These are phyloP conservation scores for Phyllotreta striolata DNA, from an alignment of 2,888 invertebrate genomes.

Conservation along the genomic window DNA sequence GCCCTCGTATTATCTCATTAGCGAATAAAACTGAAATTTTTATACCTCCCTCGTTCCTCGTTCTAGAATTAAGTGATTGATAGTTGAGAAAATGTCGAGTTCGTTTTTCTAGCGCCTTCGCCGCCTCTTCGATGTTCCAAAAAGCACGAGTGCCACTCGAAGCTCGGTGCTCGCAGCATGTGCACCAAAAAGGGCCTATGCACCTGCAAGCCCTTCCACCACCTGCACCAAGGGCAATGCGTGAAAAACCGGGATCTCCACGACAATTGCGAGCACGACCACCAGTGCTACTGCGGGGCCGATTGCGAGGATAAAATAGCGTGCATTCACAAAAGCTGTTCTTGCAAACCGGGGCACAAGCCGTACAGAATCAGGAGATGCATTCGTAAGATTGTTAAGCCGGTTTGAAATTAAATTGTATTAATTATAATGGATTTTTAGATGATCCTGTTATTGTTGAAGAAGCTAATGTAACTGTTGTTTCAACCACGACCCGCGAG, in stretches of 20 bases:
- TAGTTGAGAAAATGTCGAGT: not conserved
- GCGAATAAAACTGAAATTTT: not conserved
- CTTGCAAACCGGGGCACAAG: slow-evolving; percentile 51
- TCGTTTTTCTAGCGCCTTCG: slow-evolving; percentile 41
- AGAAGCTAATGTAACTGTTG: slow-evolving; percentile 8
- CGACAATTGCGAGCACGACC: slow-evolving; percentile 51
- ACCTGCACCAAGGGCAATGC: slow-evolving; percentile 52
- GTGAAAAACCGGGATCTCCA: slow-evolving; percentile 55
- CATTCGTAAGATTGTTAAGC: slow-evolving; percentile 44
- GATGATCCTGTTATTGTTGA: slow-evolving; percentile 25
- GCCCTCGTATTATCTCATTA: too few relatives aligned
- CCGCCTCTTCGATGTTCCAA: slow-evolving; percentile 43
- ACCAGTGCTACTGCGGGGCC: slow-evolving; percentile 55
- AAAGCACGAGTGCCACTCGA: slow-evolving; percentile 48
- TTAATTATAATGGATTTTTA: slow-evolving; percentile 5
- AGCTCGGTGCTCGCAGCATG: slow-evolving; percentile 49
- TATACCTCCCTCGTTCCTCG: not conserved
- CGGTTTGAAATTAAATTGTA: not conserved
- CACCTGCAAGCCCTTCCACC: slow-evolving; percentile 53
- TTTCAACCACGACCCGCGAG: slow-evolving; percentile 12
- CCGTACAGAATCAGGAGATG: slow-evolving; percentile 50
- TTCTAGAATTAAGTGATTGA: not conserved
- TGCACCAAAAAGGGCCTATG: slow-evolving; percentile 50
- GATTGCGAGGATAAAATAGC: slow-evolving; percentile 53
- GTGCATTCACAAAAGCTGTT: slow-evolving; percentile 51